Evolutionary conservation across 2,113 vertebrate species (phyloP), one percentile per base, ranked within the genome.

Genomic region (Jaculus jaculus): DNA sequence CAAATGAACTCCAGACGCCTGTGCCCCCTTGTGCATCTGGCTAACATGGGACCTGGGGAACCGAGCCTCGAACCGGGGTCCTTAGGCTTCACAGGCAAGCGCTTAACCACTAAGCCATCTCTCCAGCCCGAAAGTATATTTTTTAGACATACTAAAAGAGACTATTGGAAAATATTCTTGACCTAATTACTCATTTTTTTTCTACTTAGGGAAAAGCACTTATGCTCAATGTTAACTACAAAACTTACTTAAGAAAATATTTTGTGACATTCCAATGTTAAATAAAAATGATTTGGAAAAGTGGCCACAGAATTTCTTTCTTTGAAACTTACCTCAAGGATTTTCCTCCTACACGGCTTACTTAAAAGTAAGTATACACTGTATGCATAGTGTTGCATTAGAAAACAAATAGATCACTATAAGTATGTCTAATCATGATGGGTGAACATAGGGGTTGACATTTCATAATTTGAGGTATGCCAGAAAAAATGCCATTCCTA

Each of bases 391-490:
- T 60, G 34, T 71, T 17, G 21, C 6, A 34, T 2, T 32, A 28
- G 7, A 54, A 75, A 90, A 81, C 28, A 71, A 89, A 69, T 30
- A 77, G 72, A 8, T 63, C 39, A 81, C 77, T 66, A 7, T 21
- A 37, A 39, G 11, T 77, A 30, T 61, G 2, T 4, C 74, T 42
- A 87, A 24, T 11, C 17, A 6, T 17, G n/a, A 42, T 3, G 26
- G 8, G 37, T 83, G 42, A 63, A 5, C 18, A 3, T 58, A 68
- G 16, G 18, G 21, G 68, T 37, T 65, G 32, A 1, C 26, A 21
- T 85, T 84, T 90, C 23, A 61, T 66, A 32, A 68, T 87, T 68
- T 88, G 39, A 87, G 93, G 68, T 91, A 30, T 68, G 3, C n/a
- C 24, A 65, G 16, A 17, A 23, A 42, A 86, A 79, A n/a, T 82